phyloP scores from a whole-genome alignment of 1,140 invertebrate genomes.

The Saccostrea cuccullata region DNA sequence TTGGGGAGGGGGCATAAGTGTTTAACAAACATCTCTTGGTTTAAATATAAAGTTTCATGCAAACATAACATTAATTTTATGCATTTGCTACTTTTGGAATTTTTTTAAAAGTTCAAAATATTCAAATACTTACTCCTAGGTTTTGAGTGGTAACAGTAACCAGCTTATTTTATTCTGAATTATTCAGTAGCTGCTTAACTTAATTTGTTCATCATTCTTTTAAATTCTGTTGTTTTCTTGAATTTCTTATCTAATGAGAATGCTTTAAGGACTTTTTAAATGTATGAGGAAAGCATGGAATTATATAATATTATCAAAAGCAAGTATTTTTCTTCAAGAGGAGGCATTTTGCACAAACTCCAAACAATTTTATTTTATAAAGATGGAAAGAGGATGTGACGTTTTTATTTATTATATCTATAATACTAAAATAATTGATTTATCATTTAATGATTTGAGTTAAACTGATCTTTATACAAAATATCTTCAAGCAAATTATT shows the following conservation, averaged over 20 bases:
- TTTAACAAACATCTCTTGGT: no score
- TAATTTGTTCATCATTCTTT: neutral
- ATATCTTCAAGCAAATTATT: neutral
- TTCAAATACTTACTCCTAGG: no score
- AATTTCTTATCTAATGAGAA: neutral
- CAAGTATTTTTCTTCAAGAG: neutral
- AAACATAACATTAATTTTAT: no score
- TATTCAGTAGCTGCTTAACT: neutral
- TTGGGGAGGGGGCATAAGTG: no score
- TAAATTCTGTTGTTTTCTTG: neutral
- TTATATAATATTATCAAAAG: neutral
- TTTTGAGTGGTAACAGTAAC: neutral
- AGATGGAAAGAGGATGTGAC: no score
- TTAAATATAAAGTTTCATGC: no score
- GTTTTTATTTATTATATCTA: no score
- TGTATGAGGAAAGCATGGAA: neutral
- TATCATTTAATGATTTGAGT: no score
- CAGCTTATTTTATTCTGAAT: neutral
- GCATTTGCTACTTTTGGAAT: no score
- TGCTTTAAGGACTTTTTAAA: neutral
- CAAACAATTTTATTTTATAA: no score
- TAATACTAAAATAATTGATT: no score
- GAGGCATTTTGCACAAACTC: neutral
- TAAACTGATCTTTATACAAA: neutral
- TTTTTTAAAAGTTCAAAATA: no score